These are phyloP conservation scores for Tribolium freemani DNA, from an alignment of 2,888 invertebrate species.

Conservation along the genomic window DNA sequence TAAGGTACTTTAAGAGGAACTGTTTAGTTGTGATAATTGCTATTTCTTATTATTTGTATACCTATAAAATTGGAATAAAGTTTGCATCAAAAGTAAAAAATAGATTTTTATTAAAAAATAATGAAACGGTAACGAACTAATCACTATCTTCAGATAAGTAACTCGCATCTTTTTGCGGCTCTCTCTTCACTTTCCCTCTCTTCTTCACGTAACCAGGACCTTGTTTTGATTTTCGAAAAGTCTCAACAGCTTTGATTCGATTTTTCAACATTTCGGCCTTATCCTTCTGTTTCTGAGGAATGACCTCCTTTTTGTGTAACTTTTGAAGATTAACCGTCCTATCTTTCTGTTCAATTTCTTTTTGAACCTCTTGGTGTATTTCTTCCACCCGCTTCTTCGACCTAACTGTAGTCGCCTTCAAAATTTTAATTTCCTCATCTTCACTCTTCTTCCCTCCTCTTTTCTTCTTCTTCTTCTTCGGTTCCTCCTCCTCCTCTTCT, in stretches of 20 bases:
- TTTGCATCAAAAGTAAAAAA: conserved; percentile 31
- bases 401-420: conserved; percentile 53
- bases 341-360: conserved; percentile 53
- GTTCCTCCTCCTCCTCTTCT: conserved; percentile 48
- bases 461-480: conserved; percentile 29
- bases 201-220: conserved; percentile 72
- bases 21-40: conserved; percentile 35
- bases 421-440: conserved; percentile 58
- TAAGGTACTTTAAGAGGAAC: conserved; percentile 33
- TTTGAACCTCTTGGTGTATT: conserved; percentile 55
- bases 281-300: conserved; percentile 82
- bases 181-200: conserved; percentile 65
- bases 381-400: conserved; percentile 58
- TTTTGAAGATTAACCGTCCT: conserved; percentile 49
- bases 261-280: conserved; percentile 75
- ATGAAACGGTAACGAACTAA: conserved; percentile 56
- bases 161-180: conserved; percentile 74
- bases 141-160: conserved; percentile 76
- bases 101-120: conserved; percentile 9
- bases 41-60: conserved; percentile 22
- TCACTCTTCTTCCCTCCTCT: conserved; percentile 14
- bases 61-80: conserved; percentile 31
- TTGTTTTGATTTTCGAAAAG: conserved; percentile 77
- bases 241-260: conserved; percentile 82
- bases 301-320: conserved; percentile 71